Conservation (phyloP, 2,888 invertebrate species). For the Artemia sinica region DNA sequence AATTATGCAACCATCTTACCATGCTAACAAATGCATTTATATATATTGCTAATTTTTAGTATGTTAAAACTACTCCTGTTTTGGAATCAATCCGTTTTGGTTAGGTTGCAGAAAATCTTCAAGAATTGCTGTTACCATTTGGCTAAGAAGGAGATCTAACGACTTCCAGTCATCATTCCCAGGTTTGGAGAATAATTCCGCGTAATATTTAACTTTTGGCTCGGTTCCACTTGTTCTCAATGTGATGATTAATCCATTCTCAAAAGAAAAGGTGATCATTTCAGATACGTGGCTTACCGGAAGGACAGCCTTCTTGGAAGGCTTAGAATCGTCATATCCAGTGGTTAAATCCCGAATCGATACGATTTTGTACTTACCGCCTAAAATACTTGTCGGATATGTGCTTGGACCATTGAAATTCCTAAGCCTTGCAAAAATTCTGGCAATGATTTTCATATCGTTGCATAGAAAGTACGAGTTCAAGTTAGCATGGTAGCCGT, state of each 20-base stretch:
- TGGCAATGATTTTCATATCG: constrained; percentile 46
- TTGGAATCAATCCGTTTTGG: constrained; percentile 43
- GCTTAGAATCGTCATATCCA: constrained; percentile 56
- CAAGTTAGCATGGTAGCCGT: constrained; percentile 70
- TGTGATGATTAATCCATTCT: constrained; percentile 66
- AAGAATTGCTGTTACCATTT: constrained; percentile 58
- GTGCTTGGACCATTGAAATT: constrained; percentile 44
- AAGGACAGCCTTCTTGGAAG: constrained; percentile 48
- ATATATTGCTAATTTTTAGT: too few relatives aligned
- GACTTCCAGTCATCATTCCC: constrained; percentile 44
- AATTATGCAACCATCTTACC: too few relatives aligned
- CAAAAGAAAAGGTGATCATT: constrained; percentile 88
- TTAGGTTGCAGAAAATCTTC: constrained; percentile 63
- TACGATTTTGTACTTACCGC: constrained; percentile 44
- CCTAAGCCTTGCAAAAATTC: constrained; percentile 64
- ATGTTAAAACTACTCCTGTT: constrained; percentile 26
- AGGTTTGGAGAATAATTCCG: constrained; percentile 60
- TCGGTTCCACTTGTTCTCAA: constrained; percentile 94
- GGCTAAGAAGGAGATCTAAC: constrained; percentile 43
- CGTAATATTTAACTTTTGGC: constrained; percentile 97
- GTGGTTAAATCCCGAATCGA: constrained; percentile 72
- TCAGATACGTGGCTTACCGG: constrained; percentile 49
- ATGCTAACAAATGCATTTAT: too few relatives aligned
- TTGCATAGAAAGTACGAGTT: constrained; percentile 69
- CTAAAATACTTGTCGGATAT: constrained; percentile 49